Base-by-base conservation (phyloP, 2,888 invertebrate species). In the Conchocele bisecta region DNA sequence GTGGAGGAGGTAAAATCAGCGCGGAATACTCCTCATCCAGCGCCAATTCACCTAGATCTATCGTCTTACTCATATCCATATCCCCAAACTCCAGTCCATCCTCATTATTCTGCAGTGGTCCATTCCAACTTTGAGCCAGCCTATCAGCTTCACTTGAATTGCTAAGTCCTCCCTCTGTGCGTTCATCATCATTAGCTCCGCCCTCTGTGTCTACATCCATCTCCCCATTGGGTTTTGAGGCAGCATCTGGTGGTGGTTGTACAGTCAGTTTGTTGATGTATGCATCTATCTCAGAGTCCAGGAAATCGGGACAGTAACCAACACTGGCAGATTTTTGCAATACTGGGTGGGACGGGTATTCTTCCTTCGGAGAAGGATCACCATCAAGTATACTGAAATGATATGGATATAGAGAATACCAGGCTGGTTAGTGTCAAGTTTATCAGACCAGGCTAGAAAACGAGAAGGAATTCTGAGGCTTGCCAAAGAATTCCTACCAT, bases 201-300 rank as follows among this genome's bases (percentile, higher is more conserved):
- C 15, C 13, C 13, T n/a, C 33, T 24, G 33, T 1, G 11, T 44
- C 28, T 53, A 11, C 26, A n/a, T 39, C 24, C 1, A 17, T 41
- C 11, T 6, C 20, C 41, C 17, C 7, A 20, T 17, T 17, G 15
- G 11, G 29, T 39, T n/a, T 20, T 13, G 37, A 11, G 17, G 26
- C 48, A 41, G 48, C 37, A 33, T 77, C 75, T 26, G 85, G 79
- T 0, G 97, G 96, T 15, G 97, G 96, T 41, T 94, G 95, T 74
- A 97, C 94, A 6, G 94, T 94, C 35, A 96, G 95, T 82, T 95
- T 95, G 4, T 96, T 96, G 80, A 97, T 93, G 91, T 97, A 96
- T 82, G 94, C 94, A 88, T 97, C 97, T 80, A 97, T 92, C 85
- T 95, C 95, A 29, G 75, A 73, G 63, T 86, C 84, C 31, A 87